Base-by-base conservation (phyloP, 1,140 invertebrate species). In the Drosophila novamexicana region DNA sequence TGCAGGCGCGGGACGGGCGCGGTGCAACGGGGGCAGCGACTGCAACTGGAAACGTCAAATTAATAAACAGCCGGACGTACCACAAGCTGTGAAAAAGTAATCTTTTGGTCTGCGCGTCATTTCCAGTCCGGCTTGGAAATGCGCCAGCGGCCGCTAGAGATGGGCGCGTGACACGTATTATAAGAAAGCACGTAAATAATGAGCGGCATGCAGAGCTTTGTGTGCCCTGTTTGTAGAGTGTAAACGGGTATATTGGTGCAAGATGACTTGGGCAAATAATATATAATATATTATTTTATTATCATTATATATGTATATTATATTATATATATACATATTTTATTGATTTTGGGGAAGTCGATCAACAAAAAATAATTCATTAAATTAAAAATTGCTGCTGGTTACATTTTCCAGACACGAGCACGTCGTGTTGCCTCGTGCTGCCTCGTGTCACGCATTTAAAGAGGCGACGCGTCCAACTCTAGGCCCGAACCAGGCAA, bases 21-120 rank as follows among this genome's bases (percentile, higher is more conserved):
- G 1, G 18, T 18, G 18, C 18, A 18, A 18, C 18, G 18, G 18
- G 18, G 29, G 18, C 66, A 18, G 61, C 18, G 12, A 52, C 72
- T 61, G 69, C 53, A 88, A 81, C 79, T 76, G 67, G 59, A 74
- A 85, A 88, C 83, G 83, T 88, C 84, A 88, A 88, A 88, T 88
- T 88, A 88, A 88, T 88, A 88, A 88, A 79, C 69, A 68, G 83
- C 84, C 83, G 83, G 83, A 88, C 83, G 83, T 89, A 88, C 83
- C 83, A 77, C 83, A 88, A 88, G 83, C 83, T 88, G 83, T 89
- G 83, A 88, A 88, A 88, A 88, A 88, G 84, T 77, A 88, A 88
- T 88, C 83, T 86, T 83, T 73, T 12, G 66, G 79, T 52, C 75
- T 70, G 83, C 82, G 84, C 75, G 78, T 80, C 72, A 65, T 70